Conservation (phyloP, 2,888 invertebrate species). For the Galerucella nymphaeae region DNA sequence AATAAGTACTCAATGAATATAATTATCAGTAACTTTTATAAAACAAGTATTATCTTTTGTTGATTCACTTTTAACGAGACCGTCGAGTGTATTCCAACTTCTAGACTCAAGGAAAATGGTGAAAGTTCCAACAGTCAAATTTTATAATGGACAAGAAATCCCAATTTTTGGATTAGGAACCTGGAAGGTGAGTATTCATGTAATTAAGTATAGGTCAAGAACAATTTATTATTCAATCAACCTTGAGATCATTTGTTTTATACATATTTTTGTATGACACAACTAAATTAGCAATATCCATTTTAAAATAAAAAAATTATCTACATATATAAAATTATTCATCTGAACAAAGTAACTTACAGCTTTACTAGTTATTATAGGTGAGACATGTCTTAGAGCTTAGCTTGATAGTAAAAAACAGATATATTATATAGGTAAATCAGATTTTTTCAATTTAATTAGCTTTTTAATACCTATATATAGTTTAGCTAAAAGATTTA, state of each 20-base stretch:
- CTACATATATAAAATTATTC: too few species aligned
- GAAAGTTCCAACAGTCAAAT: conserved; percentile 59
- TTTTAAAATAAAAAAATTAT: too few species aligned
- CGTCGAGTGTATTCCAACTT: neutral
- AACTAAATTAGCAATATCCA: too few species aligned
- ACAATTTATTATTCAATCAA: conserved; percentile 1
- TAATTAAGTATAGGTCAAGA: neutral
- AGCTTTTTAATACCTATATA: too few species aligned
- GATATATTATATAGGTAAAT: too few species aligned
- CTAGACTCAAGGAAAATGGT: conserved; percentile 20
- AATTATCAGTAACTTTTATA: neutral
- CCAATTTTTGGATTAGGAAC: conserved; percentile 75
- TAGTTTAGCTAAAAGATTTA: too few species aligned
- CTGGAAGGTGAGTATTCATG: conserved; percentile 69
- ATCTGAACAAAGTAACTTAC: too few species aligned
- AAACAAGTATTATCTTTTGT: neutral
- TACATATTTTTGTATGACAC: too few species aligned
- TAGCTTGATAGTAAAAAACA: too few species aligned
- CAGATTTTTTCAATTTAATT: too few species aligned
- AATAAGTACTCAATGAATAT: neutral
- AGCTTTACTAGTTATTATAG: too few species aligned
- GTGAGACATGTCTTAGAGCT: too few species aligned
- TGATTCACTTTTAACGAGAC: conserved; percentile 9
- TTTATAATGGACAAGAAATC: conserved; percentile 69
- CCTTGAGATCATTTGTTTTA: neutral